These are phyloP conservation scores for Siniperca knerii DNA, from an alignment of 2,113 vertebrate species.

Conservation along the genomic window DNA sequence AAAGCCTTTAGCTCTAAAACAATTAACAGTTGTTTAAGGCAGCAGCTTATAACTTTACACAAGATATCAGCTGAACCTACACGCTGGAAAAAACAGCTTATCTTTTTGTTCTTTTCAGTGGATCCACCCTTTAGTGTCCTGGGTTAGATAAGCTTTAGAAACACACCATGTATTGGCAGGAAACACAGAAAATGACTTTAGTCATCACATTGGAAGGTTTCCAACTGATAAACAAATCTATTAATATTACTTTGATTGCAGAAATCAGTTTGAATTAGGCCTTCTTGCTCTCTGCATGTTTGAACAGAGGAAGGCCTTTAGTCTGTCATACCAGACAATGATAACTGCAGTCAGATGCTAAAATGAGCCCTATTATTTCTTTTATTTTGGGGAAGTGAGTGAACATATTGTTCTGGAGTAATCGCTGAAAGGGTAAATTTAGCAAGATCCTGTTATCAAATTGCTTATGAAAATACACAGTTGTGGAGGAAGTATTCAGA, in stretches of 20 bases:
- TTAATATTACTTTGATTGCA: neutral
- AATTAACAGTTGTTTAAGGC: neutral
- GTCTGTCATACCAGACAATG: neutral
- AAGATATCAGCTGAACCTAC: constrained; percentile 5
- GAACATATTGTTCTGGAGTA: neutral
- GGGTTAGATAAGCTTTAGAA: constrained; percentile 35
- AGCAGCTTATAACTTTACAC: neutral
- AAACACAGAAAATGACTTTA: neutral
- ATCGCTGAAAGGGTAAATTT: neutral
- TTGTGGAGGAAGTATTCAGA: no score
- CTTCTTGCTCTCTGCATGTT: neutral
- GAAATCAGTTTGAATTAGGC: neutral
- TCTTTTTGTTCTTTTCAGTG: neutral
- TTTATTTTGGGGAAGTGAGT: neutral
- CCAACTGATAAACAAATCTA: constrained; percentile 39
- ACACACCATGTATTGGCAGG: neutral
- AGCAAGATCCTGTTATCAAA: no score
- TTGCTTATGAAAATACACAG: neutral
- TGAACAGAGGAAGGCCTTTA: neutral
- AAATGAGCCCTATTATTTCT: neutral
- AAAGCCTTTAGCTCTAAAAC: neutral
- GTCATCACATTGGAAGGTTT: neutral
- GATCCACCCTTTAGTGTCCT: constrained; percentile 34
- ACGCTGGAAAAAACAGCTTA: neutral
- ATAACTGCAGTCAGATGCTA: neutral